A percentile compares a stretch with the other conserved stretches of the same genome.
Evolutionary conservation across 2,797 vertebrate species (phyloP).

Genomic region (Pangasius sanitwongsei): DNA sequence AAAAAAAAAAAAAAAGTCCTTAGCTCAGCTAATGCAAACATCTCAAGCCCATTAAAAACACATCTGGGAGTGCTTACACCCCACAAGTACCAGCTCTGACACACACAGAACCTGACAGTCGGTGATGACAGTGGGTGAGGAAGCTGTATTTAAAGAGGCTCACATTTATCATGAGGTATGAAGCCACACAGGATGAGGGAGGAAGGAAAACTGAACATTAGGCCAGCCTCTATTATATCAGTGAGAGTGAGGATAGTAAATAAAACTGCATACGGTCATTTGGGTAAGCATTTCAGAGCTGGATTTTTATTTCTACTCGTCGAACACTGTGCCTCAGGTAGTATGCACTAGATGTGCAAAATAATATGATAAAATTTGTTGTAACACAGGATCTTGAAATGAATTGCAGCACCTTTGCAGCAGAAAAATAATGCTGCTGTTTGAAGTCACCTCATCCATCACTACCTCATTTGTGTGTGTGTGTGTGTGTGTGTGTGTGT

Average conservation of each 20-base stretch:
- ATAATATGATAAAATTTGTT: background rate
- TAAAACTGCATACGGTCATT: background rate
- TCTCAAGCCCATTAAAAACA: constrained; percentile 72
- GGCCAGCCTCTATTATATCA: background rate
- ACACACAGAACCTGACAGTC: constrained; percentile 17
- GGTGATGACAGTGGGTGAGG: constrained; percentile 23
- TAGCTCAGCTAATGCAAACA: constrained; percentile 74
- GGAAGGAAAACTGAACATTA: constrained; percentile 11
- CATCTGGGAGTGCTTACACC: constrained; percentile 60
- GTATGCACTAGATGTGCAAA: background rate
- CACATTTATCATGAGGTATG: constrained; percentile 8
- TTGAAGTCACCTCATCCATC: background rate
- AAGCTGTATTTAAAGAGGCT: constrained; percentile 17
- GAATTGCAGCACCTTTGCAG: background rate
- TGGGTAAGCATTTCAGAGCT: background rate
- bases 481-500: background rate
- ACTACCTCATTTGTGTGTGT: background rate
- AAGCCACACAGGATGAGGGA: constrained; percentile 22
- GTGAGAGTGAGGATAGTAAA: background rate
- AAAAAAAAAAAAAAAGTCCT: constrained; percentile 37
- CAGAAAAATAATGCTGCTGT: background rate
- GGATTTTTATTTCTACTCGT: background rate
- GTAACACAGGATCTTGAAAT: background rate
- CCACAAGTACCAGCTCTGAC: constrained; percentile 30
- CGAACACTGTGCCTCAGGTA: background rate